A percentile compares a stretch with the other conserved stretches of the same genome.
Evolutionary conservation across 2,888 invertebrate species (phyloP).

Genomic region (Microchrysa polita): DNA sequence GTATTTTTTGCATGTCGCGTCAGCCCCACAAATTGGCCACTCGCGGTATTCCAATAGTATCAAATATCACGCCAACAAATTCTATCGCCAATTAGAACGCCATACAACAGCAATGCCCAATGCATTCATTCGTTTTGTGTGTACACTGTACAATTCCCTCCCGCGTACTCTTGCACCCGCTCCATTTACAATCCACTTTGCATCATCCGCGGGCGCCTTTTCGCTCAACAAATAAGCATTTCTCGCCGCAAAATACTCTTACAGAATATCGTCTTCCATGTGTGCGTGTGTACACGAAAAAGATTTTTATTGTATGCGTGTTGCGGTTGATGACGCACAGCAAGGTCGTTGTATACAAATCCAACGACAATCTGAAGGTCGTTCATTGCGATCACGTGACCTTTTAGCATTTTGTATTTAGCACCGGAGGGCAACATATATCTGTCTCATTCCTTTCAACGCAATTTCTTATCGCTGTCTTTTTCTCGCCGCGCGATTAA

Average conservation of each 20-base stretch:
- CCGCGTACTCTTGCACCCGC: neutral
- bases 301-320: slow-evolving; percentile 29
- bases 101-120: too few relatives aligned
- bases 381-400: slow-evolving; percentile 60
- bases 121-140: too few relatives aligned
- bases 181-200: neutral
- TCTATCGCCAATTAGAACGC: too few relatives aligned
- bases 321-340: slow-evolving; percentile 54
- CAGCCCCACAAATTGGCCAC: too few relatives aligned
- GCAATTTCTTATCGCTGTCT: neutral
- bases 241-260: neutral
- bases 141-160: neutral
- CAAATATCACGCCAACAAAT: too few relatives aligned
- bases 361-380: slow-evolving; percentile 65
- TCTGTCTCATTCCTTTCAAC: neutral
- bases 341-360: slow-evolving; percentile 66
- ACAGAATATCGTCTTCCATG: neutral
- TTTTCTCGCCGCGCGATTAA: neutral
- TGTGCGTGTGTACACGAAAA: neutral
- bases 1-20: too few relatives aligned
- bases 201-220: neutral
- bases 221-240: neutral
- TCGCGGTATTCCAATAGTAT: too few relatives aligned
- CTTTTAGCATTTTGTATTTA: slow-evolving; percentile 31
- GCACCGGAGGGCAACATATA: neutral